Conservation (phyloP, 2,888 invertebrate species). For the Rhamnusium bicolor region DNA sequence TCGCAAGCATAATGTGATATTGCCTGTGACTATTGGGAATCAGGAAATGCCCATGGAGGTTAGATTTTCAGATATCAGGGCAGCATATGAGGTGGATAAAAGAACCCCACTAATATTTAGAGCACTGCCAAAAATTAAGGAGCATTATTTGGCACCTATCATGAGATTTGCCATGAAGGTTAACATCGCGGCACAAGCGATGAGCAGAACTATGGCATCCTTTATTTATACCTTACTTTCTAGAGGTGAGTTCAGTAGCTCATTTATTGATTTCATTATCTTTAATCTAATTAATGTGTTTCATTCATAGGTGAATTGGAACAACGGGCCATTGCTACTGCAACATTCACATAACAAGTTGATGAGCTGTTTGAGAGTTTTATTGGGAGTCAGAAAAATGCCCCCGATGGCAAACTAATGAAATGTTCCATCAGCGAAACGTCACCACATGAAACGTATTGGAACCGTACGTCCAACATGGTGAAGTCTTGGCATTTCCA, state of each 20-base stretch:
- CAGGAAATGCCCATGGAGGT: background rate
- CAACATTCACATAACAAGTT: conserved; percentile 36
- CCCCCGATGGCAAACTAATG: conserved; percentile 39
- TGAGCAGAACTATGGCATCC: conserved; percentile 45
- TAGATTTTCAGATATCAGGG: conserved; percentile 23
- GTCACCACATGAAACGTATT: conserved; percentile 28
- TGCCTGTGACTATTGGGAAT: background rate
- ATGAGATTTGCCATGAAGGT: conserved; percentile 48
- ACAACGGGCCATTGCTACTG: conserved; percentile 32
- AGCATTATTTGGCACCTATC: conserved; percentile 41
- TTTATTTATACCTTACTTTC: conserved; percentile 40
- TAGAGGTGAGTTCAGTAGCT: conserved; percentile 33
- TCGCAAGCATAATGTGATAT: background rate
- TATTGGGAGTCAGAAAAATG: conserved; percentile 28
- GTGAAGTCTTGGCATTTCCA: conserved; percentile 34
- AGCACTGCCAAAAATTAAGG: conserved; percentile 40
- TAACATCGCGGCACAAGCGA: conserved; percentile 1
- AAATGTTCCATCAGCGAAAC: conserved; percentile 30
- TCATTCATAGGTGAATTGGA: conserved; percentile 18
- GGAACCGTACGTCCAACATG: conserved; percentile 27
- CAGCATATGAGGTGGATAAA: conserved; percentile 40
- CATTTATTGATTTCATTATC: background rate
- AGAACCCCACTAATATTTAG: conserved; percentile 38
- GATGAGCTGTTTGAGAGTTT: conserved; percentile 44
- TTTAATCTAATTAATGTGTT: background rate